phyloP scores from a whole-genome alignment of 2,113 vertebrate species.

The Malurus elegans region DNA sequence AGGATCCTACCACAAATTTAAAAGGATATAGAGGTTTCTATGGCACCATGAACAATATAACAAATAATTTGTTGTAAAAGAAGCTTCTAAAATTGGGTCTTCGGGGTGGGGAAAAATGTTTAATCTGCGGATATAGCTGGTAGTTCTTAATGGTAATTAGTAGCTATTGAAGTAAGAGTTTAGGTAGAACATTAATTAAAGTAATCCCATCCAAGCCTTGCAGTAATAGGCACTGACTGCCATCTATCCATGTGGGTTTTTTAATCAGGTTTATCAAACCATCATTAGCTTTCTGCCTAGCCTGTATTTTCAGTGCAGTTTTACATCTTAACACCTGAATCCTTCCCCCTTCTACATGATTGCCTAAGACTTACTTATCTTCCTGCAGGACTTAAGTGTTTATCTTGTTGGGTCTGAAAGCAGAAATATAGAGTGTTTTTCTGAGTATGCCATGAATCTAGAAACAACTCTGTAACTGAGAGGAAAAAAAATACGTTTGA shows the following conservation, averaged over 20 bases:
- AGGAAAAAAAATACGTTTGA: neutral
- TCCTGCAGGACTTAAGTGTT: neutral
- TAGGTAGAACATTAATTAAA: constrained; percentile 42
- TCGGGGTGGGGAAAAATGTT: constrained; percentile 21
- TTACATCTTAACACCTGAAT: neutral
- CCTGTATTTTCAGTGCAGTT: constrained; percentile 18
- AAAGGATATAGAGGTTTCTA: neutral
- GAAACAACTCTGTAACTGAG: neutral
- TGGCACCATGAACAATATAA: neutral
- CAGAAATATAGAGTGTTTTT: neutral
- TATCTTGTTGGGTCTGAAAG: neutral
- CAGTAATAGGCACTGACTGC: constrained; percentile 21
- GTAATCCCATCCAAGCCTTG: constrained; percentile 23
- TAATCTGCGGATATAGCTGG: constrained; percentile 5
- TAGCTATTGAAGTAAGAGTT: constrained; percentile 38
- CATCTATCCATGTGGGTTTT: neutral
- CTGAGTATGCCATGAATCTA: neutral
- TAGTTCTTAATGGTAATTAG: constrained; percentile 43
- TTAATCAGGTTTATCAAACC: neutral
- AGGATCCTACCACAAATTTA: constrained; percentile 1
- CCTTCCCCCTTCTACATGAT: neutral
- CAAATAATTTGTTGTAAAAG: constrained; percentile 9
- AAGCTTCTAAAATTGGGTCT: constrained; percentile 24
- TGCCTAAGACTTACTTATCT: neutral
- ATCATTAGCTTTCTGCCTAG: neutral